phyloP scores from a whole-genome alignment of 2,797 vertebrate species.

The Spheniscus humboldti region DNA sequence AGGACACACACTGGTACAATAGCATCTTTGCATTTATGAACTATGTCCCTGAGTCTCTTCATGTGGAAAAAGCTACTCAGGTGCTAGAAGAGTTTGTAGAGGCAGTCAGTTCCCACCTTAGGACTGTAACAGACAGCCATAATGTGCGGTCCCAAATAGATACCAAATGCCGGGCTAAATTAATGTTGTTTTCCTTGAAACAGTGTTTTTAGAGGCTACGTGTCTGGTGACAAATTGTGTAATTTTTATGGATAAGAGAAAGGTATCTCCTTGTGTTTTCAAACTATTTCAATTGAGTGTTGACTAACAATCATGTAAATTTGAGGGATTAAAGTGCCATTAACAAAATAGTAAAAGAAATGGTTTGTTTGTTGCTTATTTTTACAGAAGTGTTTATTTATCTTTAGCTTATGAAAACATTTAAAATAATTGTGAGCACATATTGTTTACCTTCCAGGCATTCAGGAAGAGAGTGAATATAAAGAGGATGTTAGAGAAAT shows the following conservation, averaged over 20 bases:
- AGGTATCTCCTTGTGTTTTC: background rate
- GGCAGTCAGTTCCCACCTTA: background rate
- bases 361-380: background rate
- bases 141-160: background rate
- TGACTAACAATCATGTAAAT: background rate
- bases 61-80: background rate
- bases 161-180: background rate
- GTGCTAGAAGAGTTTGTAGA: background rate
- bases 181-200: background rate
- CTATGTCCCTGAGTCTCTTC: background rate
- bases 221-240: background rate
- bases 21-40: background rate
- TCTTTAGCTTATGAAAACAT: background rate
- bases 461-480: background rate
- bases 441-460: slow-evolving; percentile 41
- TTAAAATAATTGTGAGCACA: slow-evolving; percentile 13
- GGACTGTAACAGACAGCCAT: background rate
- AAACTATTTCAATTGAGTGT: background rate
- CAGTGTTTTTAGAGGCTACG: background rate
- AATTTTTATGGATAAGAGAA: background rate
- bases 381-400: slow-evolving; percentile 23
- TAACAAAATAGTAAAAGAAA: background rate
- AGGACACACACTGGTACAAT: background rate
- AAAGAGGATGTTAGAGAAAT: slow-evolving; percentile 25
- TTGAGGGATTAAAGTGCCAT: background rate